A percentile compares a stretch with the other conserved stretches of the same genome.
These are phyloP conservation scores for Capreolus pygargus DNA, from an alignment of 2,113 vertebrate genomes.

Conservation along the genomic window DNA sequence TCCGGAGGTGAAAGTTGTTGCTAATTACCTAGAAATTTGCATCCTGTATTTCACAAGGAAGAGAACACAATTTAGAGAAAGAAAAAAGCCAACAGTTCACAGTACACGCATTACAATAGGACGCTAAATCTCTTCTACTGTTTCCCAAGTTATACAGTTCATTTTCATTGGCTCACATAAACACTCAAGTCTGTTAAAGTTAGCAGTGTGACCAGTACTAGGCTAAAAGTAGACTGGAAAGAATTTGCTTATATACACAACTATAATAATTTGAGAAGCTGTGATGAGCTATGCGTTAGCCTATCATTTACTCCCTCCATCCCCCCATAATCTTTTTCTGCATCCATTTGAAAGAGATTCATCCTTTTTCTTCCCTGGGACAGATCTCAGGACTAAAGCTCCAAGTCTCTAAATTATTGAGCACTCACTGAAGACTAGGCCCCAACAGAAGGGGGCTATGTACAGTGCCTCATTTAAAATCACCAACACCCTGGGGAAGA, in stretches of 20 bases:
- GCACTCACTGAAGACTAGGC: neutral
- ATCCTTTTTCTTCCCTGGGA: neutral
- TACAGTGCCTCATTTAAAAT: neutral
- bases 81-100: neutral
- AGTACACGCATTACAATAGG: accelerated
- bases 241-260: conserved; percentile 60
- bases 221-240: conserved; percentile 69
- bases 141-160: conserved; percentile 1
- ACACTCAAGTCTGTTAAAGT: conserved; percentile 35
- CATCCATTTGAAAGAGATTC: neutral
- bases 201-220: conserved; percentile 37
- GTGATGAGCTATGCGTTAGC: neutral
- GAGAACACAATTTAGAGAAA: neutral
- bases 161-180: conserved; percentile 44
- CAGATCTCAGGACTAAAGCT: neutral
- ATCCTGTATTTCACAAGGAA: neutral
- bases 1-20: neutral
- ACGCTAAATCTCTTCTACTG: neutral
- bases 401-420: neutral
- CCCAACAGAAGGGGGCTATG: neutral
- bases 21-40: neutral
- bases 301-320: neutral
- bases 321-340: neutral
- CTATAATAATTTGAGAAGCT: neutral
- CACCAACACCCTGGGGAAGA: neutral